Conservation (phyloP, 23 tunicate genomes). For the Styela plicata region DNA sequence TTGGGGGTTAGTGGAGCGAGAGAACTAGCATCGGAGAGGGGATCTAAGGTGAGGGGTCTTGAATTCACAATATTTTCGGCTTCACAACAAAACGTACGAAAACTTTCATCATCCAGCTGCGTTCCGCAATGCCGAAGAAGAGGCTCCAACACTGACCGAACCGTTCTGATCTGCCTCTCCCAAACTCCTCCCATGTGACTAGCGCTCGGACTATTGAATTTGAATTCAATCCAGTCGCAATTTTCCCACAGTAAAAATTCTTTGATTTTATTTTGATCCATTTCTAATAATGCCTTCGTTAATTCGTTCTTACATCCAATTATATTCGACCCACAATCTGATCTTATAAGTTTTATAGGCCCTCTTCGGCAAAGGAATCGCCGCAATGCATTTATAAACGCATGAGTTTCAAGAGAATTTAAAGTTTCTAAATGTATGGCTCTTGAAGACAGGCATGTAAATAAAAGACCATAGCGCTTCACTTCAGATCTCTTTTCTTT, state of each 20-base stretch:
- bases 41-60: constrained; percentile 5
- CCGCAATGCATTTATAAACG: neutral
- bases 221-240: constrained; percentile 16
- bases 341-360: neutral
- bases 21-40: neutral
- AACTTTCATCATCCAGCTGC: constrained; percentile 22
- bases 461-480: constrained; percentile 44
- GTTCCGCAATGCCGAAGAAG: neutral
- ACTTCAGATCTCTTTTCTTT: constrained; percentile 36
- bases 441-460: constrained; percentile 25
- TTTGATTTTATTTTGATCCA: neutral
- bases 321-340: neutral
- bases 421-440: constrained; percentile 43
- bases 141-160: constrained; percentile 2
- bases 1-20: constrained; percentile 32
- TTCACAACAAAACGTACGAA: constrained; percentile 14
- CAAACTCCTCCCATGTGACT: constrained; percentile 34
- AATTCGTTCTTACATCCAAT: neutral
- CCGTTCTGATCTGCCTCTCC: constrained; percentile 32
- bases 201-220: constrained; percentile 15
- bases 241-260: neutral
- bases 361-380: neutral
- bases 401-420: neutral
- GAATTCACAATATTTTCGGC: constrained; percentile 33
- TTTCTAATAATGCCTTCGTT: neutral